Evolutionary conservation across 2,113 vertebrate genomes (phyloP).

Genomic region (Irena cyanogastra): DNA sequence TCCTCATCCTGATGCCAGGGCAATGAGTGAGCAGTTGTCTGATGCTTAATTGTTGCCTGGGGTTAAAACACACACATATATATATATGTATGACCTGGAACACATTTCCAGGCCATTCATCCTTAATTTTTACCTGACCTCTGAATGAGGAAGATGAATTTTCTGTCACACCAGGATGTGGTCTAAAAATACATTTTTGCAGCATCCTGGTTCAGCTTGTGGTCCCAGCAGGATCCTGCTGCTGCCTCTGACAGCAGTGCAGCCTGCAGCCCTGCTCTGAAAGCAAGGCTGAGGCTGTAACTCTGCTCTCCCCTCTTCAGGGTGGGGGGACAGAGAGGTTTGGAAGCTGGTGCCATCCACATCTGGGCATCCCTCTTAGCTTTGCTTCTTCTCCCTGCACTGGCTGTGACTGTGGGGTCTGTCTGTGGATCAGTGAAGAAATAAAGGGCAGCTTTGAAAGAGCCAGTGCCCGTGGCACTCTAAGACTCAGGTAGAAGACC

Average conservation of each 20-base stretch:
- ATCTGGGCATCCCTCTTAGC: not conserved
- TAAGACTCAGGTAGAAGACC: not conserved
- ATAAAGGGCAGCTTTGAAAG: not conserved
- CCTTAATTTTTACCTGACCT: not conserved
- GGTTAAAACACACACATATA: not conserved
- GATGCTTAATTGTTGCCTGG: not conserved
- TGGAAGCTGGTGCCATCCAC: not conserved
- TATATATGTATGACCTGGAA: not conserved
- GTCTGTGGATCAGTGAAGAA: not conserved
- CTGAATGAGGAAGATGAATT: not conserved
- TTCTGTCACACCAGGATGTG: not conserved
- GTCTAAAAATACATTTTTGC: not conserved
- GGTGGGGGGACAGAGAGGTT: not conserved
- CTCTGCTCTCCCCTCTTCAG: not conserved
- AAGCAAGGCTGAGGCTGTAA: not conserved
- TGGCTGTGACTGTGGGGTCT: not conserved
- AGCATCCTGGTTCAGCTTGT: not conserved
- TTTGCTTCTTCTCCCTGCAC: not conserved
- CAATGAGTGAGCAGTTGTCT: not conserved
- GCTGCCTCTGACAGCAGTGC: not conserved
- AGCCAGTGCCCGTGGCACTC: accelerated
- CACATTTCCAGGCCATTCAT: not conserved
- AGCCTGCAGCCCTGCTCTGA: not conserved
- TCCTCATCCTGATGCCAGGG: not conserved
- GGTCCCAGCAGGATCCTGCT: not conserved